Evolutionary conservation across 1,140 invertebrate species (phyloP), one percentile per base, ranked within the genome.

Genomic region (Euwallacea similis): DNA sequence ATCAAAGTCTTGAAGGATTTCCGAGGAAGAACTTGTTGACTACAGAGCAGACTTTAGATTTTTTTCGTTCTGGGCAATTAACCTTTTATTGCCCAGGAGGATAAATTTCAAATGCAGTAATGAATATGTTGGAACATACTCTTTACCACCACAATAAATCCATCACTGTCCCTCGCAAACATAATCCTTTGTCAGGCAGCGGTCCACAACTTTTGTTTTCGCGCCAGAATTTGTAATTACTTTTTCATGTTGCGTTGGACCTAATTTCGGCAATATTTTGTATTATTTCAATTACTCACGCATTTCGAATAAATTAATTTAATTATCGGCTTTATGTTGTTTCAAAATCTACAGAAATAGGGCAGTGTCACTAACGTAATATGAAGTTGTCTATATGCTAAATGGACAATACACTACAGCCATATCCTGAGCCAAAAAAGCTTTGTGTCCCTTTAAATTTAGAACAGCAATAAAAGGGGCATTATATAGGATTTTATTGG

Each of bases 401-500:
- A 13, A 50, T 13, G 13, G 6, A 50, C 9, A 11, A 11, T 13
- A 13, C 9, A n/a, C 13, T 50, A 50, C 6, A 2, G 1, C 9
- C 46, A 50, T 33, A 33, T 33, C 21, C 21, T 33, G 21, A 33
- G 4, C 21, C n/a, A 58, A 58, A 58, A n/a, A 58, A 58, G 21
- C n/a, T 58, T 10, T 13, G 21, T 58, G 21, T 50, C 11, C 15
- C 8, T 50, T 47, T 15, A 47, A 43, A 42, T 61, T 61, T 61
- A 11, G 16, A 61, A 43, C 59, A 61, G 16, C 59, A 61, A 61
- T 61, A 61, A 61, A 61, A 61, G 7, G 42, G 11, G 59, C 59
- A 61, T 61, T 61, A 61, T n/a, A 16, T 11, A 64, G 44, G 62
- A 64, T 47, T 64, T 50, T 33, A 50, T 64, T 64, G 21, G 42